phyloP scores from a whole-genome alignment of 2,113 vertebrate genomes.

The Corvus moneduloides region DNA sequence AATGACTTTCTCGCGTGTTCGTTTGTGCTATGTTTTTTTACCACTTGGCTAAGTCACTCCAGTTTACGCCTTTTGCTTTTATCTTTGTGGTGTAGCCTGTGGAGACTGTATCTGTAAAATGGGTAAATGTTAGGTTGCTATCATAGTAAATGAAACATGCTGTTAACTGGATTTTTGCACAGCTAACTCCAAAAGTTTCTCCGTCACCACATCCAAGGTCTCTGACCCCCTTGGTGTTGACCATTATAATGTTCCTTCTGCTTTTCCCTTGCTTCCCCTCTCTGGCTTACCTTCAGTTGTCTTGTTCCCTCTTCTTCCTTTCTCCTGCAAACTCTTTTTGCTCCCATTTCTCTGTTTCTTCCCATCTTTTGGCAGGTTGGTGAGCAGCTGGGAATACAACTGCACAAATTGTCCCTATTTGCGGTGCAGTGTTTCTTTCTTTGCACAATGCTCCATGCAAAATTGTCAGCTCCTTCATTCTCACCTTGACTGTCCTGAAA shows the following conservation, averaged over 20 bases:
- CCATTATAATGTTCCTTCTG: background rate
- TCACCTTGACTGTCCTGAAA: background rate
- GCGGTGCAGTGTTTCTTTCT: background rate
- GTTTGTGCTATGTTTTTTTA: background rate
- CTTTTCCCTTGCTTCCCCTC: background rate
- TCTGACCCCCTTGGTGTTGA: background rate
- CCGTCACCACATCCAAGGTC: background rate
- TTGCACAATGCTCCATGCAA: background rate
- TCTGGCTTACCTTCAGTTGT: background rate
- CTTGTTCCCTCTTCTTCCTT: background rate
- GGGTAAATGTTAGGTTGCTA: background rate
- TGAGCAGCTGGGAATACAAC: background rate
- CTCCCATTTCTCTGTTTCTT: background rate
- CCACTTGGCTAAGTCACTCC: background rate
- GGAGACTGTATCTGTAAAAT: background rate
- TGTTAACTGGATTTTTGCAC: background rate
- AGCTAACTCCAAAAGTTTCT: background rate
- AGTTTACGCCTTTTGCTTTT: background rate
- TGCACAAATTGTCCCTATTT: background rate
- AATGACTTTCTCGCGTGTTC: background rate
- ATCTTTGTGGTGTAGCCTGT: background rate
- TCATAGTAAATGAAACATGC: background rate
- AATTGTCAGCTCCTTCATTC: background rate
- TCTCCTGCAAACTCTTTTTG: background rate
- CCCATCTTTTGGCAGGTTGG: background rate